These are phyloP conservation scores for Rhea pennata DNA, from an alignment of 2,113 vertebrate genomes.

Conservation along the genomic window DNA sequence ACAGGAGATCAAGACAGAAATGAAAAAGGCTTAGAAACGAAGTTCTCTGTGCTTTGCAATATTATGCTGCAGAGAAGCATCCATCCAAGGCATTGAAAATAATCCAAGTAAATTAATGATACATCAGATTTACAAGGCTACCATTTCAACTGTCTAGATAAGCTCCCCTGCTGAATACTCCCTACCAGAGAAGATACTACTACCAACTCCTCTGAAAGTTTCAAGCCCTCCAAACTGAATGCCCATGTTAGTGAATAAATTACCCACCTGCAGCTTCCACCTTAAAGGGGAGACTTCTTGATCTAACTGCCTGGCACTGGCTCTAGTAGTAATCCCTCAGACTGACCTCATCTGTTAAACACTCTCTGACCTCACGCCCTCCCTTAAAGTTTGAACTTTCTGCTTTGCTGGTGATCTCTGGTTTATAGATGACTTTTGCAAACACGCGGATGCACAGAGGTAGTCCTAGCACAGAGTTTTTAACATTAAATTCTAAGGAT, in stretches of 20 bases:
- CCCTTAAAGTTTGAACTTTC: neutral
- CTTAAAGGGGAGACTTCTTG: neutral
- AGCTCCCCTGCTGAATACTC: neutral
- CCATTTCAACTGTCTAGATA: neutral
- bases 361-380: too few relatives aligned
- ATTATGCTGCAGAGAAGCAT: neutral
- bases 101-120: neutral
- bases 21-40: neutral
- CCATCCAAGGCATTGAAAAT: neutral
- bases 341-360: too few relatives aligned
- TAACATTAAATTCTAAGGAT: neutral
- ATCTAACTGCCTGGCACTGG: neutral
- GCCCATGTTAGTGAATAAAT: neutral
- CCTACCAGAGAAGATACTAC: neutral
- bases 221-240: neutral
- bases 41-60: neutral
- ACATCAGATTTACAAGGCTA: accelerated
- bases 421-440: neutral
- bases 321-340: neutral
- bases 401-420: neutral
- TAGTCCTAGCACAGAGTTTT: neutral
- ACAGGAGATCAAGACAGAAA: neutral
- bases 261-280: neutral
- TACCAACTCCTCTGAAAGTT: neutral
- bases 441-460: neutral